Percentiles rank a stretch among this genome's conserved stretches.
These are phyloP conservation scores for Otocyon megalotis DNA, from an alignment of 2,113 vertebrate species.

Conservation along the genomic window DNA sequence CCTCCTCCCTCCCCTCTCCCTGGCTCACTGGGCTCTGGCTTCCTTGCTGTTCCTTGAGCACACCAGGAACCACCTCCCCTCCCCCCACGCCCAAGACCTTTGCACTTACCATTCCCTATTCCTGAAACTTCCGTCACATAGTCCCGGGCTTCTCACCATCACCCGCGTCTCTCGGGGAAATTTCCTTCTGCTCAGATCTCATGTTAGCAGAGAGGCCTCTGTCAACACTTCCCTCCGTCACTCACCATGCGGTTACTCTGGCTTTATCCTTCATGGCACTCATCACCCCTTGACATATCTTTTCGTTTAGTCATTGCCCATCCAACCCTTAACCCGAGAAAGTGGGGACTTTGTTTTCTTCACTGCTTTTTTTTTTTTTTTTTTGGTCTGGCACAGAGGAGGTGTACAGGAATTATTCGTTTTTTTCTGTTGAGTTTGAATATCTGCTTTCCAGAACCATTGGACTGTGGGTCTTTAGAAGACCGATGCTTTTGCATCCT, in stretches of 20 bases:
- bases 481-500: not conserved
- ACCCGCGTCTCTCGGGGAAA: not conserved
- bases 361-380: not conserved
- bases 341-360: not conserved
- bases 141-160: not conserved
- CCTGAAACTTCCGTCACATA: not conserved
- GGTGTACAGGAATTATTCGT: not conserved
- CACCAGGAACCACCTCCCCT: not conserved
- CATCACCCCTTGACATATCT: not conserved
- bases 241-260: accelerated
- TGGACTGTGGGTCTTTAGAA: not conserved
- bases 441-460: not conserved
- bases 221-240: accelerated
- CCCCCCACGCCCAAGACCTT: not conserved
- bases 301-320: not conserved
- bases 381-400: not conserved
- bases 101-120: no score
- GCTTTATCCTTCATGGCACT: not conserved
- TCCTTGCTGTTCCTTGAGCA: not conserved
- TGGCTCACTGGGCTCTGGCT: not conserved
- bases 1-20: not conserved
- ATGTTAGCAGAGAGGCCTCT: no score
- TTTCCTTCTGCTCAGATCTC: not conserved
- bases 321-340: not conserved
- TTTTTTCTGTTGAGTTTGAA: not conserved